Base-by-base conservation (phyloP, 2,797 vertebrate genomes). In the Chromis chromis region DNA sequence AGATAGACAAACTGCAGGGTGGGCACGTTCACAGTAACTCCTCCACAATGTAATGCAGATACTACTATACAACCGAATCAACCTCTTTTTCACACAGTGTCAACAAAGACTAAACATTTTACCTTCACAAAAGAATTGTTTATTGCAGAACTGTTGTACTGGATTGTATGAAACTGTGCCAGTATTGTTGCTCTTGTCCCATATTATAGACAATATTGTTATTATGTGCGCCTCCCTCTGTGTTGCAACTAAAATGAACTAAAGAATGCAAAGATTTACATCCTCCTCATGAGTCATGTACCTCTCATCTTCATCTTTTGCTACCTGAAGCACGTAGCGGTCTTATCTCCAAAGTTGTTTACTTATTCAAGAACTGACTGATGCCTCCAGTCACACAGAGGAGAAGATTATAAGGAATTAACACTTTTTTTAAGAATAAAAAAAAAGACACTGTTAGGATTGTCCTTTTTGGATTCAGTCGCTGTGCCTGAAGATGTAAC, bases 371-470 rank as follows among this genome's bases (percentile, higher is more conserved):
- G 65, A 48, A 24, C 58, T 33, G 67, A 76, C 59, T 79, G 64
- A 61, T 14, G 73, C 76, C 76, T 76, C 17, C 60, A 79, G 78
- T 59, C 74, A 69, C 17, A 44, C 25, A 58, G 49, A 66, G 54
- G 6, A 64, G 10, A 58, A 50, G 76, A 88, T 87, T 82, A 91
- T 56, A 49, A 70, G 39, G 69, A 81, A 86, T 87, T 77, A 78
- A 55, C 44, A 62, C 42, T 25, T 2, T 25, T 25, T 42, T 74
- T 63, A 56, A 46, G 55, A 64, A 56, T 49, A 19, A 28, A 36
- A 55, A 39, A 49, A 65, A 1, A 58, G 59, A 42, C 44, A 66
- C 59, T 25, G 21, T 14, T 21, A 21, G 55, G 39, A 36, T 69
- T 64, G 65, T 86, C 54, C 17, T 70, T 81, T 79, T 67, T 71